These are phyloP conservation scores for Drosophila limbata DNA, from an alignment of 2,888 invertebrate species.

Conservation along the genomic window DNA sequence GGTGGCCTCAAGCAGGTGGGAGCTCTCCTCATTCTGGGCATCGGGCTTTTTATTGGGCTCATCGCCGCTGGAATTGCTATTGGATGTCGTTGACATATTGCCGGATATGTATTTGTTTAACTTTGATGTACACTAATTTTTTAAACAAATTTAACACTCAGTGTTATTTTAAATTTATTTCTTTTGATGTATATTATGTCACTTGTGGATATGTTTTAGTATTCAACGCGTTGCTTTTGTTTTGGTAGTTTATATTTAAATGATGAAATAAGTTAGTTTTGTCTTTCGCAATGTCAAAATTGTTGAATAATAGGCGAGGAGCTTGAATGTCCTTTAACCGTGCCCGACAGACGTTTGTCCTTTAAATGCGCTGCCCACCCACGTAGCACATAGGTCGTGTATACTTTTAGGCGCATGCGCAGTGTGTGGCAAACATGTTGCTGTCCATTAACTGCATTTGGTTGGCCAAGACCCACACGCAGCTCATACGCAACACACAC, in stretches of 20 bases:
- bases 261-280: conserved; percentile 18
- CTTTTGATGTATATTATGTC: conserved; percentile 49
- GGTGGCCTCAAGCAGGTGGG: conserved; percentile 82
- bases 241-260: conserved; percentile 16
- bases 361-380: conserved; percentile 64
- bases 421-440: conserved; percentile 63
- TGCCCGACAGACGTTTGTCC: conserved; percentile 60
- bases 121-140: conserved; percentile 16
- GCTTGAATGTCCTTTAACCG: conserved; percentile 63
- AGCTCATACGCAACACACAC: conserved; percentile 8
- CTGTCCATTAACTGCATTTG: conserved; percentile 52
- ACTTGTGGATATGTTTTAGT: conserved; percentile 55
- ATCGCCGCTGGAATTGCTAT: conserved; percentile 65
- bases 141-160: conserved; percentile 32
- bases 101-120: conserved; percentile 4
- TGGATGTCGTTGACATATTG: conserved; percentile 68
- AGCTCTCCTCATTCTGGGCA: conserved; percentile 81
- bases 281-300: conserved; percentile 24
- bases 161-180: not conserved
- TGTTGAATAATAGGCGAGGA: conserved; percentile 63
- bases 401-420: conserved; percentile 72
- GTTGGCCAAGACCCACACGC: conserved; percentile 30
- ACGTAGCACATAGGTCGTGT: conserved; percentile 52
- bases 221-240: conserved; percentile 31
- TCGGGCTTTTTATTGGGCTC: conserved; percentile 66